A percentile compares a stretch with the other conserved stretches of the same genome.
phyloP scores from a whole-genome alignment of 2,113 vertebrate species.

The Cryptomyrus ogoouensis region DNA sequence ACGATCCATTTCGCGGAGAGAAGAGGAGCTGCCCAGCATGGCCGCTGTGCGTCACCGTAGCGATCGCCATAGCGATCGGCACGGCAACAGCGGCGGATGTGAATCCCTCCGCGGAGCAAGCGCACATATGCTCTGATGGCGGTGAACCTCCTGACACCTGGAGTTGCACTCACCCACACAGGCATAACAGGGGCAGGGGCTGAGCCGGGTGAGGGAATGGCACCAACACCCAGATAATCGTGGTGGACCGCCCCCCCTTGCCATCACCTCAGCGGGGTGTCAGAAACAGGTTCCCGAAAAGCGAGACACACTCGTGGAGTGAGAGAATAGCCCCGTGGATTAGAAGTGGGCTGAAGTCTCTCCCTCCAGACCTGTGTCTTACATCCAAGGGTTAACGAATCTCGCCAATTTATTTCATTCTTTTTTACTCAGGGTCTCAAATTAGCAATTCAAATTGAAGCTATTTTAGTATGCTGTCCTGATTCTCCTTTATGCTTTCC shows the following conservation, averaged over 20 bases:
- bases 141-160: neutral
- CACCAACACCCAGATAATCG: neutral
- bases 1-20: neutral
- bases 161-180: neutral
- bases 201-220: neutral
- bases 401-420: slow-evolving; percentile 15
- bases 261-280: neutral
- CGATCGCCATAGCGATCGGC: neutral
- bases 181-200: neutral
- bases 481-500: slow-evolving; percentile 45
- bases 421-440: slow-evolving; percentile 40
- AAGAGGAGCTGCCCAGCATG: neutral
- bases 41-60: neutral
- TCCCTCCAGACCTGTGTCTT: neutral
- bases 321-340: slow-evolving; percentile 17
- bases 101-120: neutral
- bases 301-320: slow-evolving; percentile 42
- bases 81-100: neutral
- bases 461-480: slow-evolving; percentile 33
- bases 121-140: neutral
- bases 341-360: slow-evolving; percentile 12
- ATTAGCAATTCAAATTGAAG: slow-evolving; percentile 49
- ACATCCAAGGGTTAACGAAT: slow-evolving; percentile 24
- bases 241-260: neutral
- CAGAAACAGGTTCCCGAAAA: slow-evolving; percentile 32